phyloP scores from a whole-genome alignment of 1,140 invertebrate genomes.

The Sycophila sp. region DNA sequence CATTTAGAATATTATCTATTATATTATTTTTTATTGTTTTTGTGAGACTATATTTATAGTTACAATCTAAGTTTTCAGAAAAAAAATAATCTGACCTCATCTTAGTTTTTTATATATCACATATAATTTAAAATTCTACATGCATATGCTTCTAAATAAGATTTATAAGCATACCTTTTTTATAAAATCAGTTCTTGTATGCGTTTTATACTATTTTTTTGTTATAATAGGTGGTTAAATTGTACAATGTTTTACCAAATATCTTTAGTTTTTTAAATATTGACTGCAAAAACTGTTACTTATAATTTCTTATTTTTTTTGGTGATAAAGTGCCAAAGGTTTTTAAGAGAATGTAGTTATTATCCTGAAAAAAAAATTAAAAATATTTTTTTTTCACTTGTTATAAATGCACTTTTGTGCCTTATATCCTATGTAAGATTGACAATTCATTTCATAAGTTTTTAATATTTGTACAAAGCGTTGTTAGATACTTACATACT shows the following conservation, averaged over 20 bases:
- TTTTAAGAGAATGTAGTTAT: constrained; percentile 29
- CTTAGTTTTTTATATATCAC: too few species aligned
- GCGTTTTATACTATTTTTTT: constrained; percentile 23
- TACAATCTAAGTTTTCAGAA: neutral
- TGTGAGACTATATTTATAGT: constrained; percentile 10
- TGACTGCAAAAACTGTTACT: constrained; percentile 30
- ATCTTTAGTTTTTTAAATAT: constrained; percentile 23
- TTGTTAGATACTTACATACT: constrained; percentile 24
- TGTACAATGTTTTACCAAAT: constrained; percentile 19
- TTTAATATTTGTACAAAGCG: constrained; percentile 32
- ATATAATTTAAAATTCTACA: too few species aligned
- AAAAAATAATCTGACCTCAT: constrained; percentile 11
- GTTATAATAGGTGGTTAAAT: constrained; percentile 14
- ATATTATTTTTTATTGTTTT: constrained; percentile 36
- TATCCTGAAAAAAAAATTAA: constrained; percentile 1
- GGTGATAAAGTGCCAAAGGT: constrained; percentile 29
- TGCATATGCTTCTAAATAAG: constrained; percentile 15
- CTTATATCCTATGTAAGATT: constrained; percentile 12
- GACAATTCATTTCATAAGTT: constrained; percentile 21
- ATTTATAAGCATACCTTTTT: neutral
- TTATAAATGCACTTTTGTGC: constrained; percentile 32
- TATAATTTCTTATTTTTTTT: constrained; percentile 21
- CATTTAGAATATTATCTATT: constrained; percentile 19
- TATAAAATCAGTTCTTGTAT: neutral
- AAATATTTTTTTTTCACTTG: constrained; percentile 25